Percentiles rank a stretch among this genome's conserved stretches.
These are phyloP conservation scores for Cynopterus brachyotis DNA, from an alignment of 2,113 vertebrate species.

Conservation along the genomic window DNA sequence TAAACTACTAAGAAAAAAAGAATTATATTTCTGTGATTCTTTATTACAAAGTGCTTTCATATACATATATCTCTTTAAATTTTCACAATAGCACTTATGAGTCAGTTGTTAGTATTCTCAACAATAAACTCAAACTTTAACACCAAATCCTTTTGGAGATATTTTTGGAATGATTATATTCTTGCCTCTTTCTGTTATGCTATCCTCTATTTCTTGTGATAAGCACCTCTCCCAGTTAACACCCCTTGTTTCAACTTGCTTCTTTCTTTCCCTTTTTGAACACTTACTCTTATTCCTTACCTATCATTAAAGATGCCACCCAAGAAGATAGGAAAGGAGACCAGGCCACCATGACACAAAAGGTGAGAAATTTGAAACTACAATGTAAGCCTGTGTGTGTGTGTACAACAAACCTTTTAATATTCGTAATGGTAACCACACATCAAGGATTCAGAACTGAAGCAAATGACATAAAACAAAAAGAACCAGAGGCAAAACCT, in stretches of 20 bases:
- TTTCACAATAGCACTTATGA: background rate
- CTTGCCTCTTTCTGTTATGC: background rate
- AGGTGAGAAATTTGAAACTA: slow-evolving; percentile 19
- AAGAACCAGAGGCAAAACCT: too few relatives aligned
- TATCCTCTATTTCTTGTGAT: background rate
- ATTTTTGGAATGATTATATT: background rate
- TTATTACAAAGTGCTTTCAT: slow-evolving; percentile 1
- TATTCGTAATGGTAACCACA: too few relatives aligned
- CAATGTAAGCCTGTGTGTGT: background rate
- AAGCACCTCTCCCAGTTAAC: background rate
- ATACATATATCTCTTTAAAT: background rate
- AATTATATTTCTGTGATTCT: background rate
- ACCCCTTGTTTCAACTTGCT: background rate
- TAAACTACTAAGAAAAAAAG: background rate
- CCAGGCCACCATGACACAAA: background rate
- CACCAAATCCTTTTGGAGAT: background rate
- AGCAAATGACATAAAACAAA: too few relatives aligned
- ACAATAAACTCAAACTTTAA: slow-evolving; percentile 7
- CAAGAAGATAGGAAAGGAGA: background rate
- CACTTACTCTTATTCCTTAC: background rate
- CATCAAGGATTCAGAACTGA: too few relatives aligned
- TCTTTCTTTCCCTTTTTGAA: background rate
- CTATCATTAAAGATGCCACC: background rate
- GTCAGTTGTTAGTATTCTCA: background rate
- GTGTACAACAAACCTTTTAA: too few relatives aligned